Evolutionary conservation across 92 coral and sea anemone species (phyloP).

Genomic region (Metridium senile): DNA sequence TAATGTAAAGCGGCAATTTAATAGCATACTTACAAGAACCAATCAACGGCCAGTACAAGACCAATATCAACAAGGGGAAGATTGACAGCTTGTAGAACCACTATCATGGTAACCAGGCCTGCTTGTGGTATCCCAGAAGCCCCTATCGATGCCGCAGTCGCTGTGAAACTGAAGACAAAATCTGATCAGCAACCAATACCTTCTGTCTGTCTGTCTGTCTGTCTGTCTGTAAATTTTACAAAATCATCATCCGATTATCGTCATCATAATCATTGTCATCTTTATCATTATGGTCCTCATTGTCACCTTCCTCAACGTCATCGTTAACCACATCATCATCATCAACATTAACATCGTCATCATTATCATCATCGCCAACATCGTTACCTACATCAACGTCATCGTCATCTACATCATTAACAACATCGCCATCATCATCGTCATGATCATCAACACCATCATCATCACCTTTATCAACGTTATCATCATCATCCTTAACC

Average conservation of each 20-base stretch:
- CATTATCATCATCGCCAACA: too few relatives aligned
- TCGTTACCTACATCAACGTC: too few relatives aligned
- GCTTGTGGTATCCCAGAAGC: conserved; percentile 99
- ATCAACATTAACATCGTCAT: too few relatives aligned
- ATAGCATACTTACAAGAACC: conserved; percentile 87
- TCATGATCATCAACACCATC: too few relatives aligned
- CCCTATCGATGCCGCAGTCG: conserved; percentile 94
- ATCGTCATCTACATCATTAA: too few relatives aligned
- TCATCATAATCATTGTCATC: neutral
- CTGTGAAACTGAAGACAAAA: conserved; percentile 85
- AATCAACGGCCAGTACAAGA: conserved; percentile 88
- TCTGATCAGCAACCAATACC: neutral
- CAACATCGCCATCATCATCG: too few relatives aligned
- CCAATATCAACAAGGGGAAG: conserved; percentile 87
- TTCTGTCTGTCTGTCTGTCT: neutral
- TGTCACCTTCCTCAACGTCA: too few relatives aligned
- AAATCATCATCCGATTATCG: too few relatives aligned
- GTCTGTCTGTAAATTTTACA: too few relatives aligned
- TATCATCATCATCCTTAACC: neutral
- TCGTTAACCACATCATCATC: too few relatives aligned
- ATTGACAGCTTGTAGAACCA: conserved; percentile 91
- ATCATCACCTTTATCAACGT: neutral
- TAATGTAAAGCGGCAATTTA: neutral
- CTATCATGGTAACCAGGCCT: conserved; percentile 93
- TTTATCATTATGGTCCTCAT: too few relatives aligned